Conservation (phyloP, 2,888 invertebrate genomes). For the Phalera bucephala region DNA sequence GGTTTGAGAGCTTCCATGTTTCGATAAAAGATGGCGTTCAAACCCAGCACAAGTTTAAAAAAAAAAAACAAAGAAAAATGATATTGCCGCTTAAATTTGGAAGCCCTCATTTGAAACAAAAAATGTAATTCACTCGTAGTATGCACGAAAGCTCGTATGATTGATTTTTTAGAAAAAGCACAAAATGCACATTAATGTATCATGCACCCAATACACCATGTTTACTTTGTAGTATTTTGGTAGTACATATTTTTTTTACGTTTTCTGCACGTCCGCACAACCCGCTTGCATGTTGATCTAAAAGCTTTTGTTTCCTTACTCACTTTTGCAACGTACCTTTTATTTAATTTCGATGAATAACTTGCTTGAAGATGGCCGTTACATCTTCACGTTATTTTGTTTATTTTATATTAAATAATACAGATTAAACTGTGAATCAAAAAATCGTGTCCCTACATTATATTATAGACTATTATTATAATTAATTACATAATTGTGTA, state of each 20-base stretch:
- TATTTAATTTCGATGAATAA: too few relatives aligned
- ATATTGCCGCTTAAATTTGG: background rate
- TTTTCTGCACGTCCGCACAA: background rate
- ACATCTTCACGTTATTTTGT: too few relatives aligned
- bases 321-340: too few relatives aligned
- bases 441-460: too few relatives aligned
- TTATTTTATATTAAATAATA: too few relatives aligned
- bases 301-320: too few relatives aligned
- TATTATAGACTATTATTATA: too few relatives aligned
- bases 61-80: background rate
- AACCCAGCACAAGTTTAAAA: too few relatives aligned
- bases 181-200: background rate
- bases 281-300: background rate
- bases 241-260: background rate
- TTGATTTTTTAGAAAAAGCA: background rate
- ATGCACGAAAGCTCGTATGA: background rate
- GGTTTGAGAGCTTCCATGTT: slow-evolving; percentile 34
- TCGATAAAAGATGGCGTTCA: slow-evolving; percentile 14
- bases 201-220: slow-evolving; percentile 1
- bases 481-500: too few relatives aligned
- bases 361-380: too few relatives aligned
- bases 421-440: too few relatives aligned
- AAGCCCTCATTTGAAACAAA: background rate
- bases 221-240: background rate
- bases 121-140: background rate